Base-by-base conservation (phyloP, 2,888 invertebrate species). In the Apoda limacodes region DNA sequence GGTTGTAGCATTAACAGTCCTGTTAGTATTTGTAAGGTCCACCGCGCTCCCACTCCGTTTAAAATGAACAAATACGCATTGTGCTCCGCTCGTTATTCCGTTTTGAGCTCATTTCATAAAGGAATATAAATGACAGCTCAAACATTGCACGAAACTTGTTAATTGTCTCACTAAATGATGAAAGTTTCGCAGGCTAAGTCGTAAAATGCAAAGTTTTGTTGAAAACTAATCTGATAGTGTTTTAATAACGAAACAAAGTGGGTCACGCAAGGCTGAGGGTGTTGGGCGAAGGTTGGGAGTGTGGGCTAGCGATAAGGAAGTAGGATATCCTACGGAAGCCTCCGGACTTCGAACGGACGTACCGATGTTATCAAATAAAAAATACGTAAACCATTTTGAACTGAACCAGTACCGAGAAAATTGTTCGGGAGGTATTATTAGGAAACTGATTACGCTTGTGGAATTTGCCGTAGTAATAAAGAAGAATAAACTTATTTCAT, bases 261-360 rank as follows among this genome's bases (percentile, higher is more conserved):
- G 63, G 67, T 61, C 69, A 72, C 61, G 64, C 57, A 50, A 64
- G 52, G 53, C 43, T 46, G 42, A 37, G 38, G 40, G 42, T 40
- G 50, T 45, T 46, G 26, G 28, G 38, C 33, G 32, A 44, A 50
- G 48, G 50, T 36, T 31, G 44, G 41, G 45, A 43, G 44, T 44
- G 45, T 36, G 40, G 52, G 44, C 47, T 41, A 32, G 32, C 52
- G 69, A 68, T 67, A 71, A 64, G 56, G 50, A 62, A 63, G 54
- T 58, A 61, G 65, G 55, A 64, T 66, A 62, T 63, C 53, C 64
- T 57, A 58, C 61, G 66, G 64, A 67, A 65, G 59, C 52, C 40
- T 42, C 41, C 54, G 58, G 55, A 55, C 55, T 48, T 40, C 34
- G 42, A 43, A 46, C 54, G 51, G 55, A 51, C 48, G 55, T 46